Base-by-base conservation (phyloP, 1,140 invertebrate genomes). In the Drosophila sproati region DNA sequence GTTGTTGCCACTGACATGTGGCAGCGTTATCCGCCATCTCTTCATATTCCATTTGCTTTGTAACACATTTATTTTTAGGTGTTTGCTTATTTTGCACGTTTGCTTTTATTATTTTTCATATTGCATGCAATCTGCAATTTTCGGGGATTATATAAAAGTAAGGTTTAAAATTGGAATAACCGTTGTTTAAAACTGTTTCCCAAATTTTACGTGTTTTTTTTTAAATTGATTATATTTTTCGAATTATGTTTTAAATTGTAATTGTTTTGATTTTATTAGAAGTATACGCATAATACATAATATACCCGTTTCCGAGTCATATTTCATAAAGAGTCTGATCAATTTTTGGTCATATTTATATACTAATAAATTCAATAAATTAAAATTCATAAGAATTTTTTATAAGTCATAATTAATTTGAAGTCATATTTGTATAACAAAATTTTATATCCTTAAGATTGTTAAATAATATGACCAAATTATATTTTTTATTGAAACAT, bases 1-100 rank as follows among this genome's bases (percentile, higher is more conserved):
- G 47, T 8, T 47, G 41, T 50, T 71, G 41, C 20, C 63, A 77
- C 62, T 76, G 67, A 80, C 77, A 75, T 66, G 73, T 71, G 72
- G 73, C n/a, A 54, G 37, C 37, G 29, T 66, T 55, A 35, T 50
- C 54, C 41, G 52, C 61, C 52, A 43, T 55, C 10, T 1, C 7
- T 56, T 7, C 39, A 48, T 10, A 47, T n/a, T 12, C 6, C 31
- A n/a, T 35, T 43, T 37, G 35, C 34, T 6, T 32, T 52, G 12
- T 31, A 39, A 50, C 51, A 39, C 8, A n/a, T 68, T 32, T 8
- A 5, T 67, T 54, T 62, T 52, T 48, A 41, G 45, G 20, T 56
- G 50, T 64, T 68, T 79, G 57, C 67, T 80, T 73, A 5, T 28
- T 54, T 52, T 28, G 73, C 60, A 45, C 20, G 51, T 59, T 64